Base-by-base conservation (phyloP, 2,797 vertebrate genomes). In the Caiman crocodilus region DNA sequence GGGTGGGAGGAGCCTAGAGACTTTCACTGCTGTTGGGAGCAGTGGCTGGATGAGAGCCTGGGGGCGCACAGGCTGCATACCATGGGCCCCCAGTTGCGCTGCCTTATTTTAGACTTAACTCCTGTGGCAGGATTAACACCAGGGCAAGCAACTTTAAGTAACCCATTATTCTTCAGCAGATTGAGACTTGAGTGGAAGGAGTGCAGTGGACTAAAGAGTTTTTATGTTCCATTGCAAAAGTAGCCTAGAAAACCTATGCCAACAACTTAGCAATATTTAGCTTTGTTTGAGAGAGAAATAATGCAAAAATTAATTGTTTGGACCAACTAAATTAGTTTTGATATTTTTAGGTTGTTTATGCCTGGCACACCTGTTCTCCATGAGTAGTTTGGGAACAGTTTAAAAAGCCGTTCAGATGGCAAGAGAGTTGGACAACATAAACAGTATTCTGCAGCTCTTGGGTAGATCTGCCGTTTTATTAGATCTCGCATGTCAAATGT, bases 141-240 rank as follows among this genome's bases (percentile, higher is more conserved):
- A n/a, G 90, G 32, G 17, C 75, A 78, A 30, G 42, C 73, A 88
- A 28, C 4, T 75, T 76, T 56, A 16, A 85, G 82, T 76, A 74
- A 21, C 5, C 21, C 4, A 10, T 16, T 14, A 6, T 79, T 3
- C 18, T 23, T 15, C 67, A 4, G 7, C 14, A 3, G 3, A 2
- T 61, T n/a, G n/a, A n/a, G n/a, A n/a, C n/a, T n/a, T n/a, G n/a
- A n/a, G n/a, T n/a, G n/a, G n/a, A n/a, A n/a, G n/a, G n/a, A n/a
- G n/a, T n/a, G n/a, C n/a, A 1, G 28, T 69, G 23, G 14, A 76
- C 26, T 25, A n/a, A 16, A 73, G 77, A 93, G 32, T 84, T 85
- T 87, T 58, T 89, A 7, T 76, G 50, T 76, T 4, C 5, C 58
- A 5, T 32, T 76, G 18, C 67, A 77, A 35, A 35, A 32, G 55